These are phyloP conservation scores for Sparidentex hasta DNA, from an alignment of 2,797 vertebrate genomes.

Conservation along the genomic window DNA sequence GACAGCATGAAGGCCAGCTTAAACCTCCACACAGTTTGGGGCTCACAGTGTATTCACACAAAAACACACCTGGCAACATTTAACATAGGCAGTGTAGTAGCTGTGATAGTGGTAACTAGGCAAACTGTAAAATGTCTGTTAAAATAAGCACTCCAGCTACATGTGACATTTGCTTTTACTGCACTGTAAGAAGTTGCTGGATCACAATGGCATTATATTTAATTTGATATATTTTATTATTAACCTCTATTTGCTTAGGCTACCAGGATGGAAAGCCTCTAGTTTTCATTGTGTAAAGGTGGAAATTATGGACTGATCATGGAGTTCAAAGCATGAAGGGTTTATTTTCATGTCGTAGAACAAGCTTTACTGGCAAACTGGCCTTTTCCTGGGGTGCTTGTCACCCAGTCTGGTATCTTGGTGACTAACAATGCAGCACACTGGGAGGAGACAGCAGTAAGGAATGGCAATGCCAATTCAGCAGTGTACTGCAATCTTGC, in stretches of 20 bases:
- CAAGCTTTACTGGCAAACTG: too few species aligned
- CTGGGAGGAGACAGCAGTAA: neutral
- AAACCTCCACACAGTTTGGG: slow-evolving; percentile 4
- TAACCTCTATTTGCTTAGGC: too few species aligned
- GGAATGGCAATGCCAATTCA: neutral
- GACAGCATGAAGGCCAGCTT: slow-evolving; percentile 23
- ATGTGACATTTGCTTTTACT: neutral
- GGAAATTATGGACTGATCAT: too few species aligned
- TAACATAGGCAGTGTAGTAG: neutral
- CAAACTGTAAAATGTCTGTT: neutral
- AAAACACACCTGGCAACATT: neutral
- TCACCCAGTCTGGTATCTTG: too few species aligned
- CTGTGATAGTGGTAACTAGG: neutral
- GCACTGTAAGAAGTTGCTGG: neutral
- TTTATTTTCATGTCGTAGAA: too few species aligned
- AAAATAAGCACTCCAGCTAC: neutral
- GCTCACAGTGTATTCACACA: neutral
- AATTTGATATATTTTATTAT: too few species aligned
- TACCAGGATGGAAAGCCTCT: too few species aligned
- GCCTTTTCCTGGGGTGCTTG: too few species aligned
- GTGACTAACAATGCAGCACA: too few species aligned
- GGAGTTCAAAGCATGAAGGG: too few species aligned
- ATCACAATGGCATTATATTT: neutral
- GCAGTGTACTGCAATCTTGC: neutral
- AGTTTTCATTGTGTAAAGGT: too few species aligned